Percentiles rank a stretch among this genome's conserved stretches.
phyloP scores from a whole-genome alignment of 2,888 invertebrate species.

The Plebejus melissa region DNA sequence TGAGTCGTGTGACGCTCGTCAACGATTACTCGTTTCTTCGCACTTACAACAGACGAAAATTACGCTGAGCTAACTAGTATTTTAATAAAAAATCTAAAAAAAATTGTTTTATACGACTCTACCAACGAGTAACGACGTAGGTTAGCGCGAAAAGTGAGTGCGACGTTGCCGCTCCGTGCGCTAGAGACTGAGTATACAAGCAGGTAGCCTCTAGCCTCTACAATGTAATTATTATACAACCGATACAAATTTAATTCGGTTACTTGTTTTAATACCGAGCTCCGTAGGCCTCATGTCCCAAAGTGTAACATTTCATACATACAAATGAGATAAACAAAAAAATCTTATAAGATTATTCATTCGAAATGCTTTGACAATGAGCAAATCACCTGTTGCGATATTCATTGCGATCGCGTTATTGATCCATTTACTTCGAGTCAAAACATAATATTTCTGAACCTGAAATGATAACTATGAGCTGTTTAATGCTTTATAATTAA shows the following conservation, averaged over 20 bases:
- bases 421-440: slow-evolving; percentile 13
- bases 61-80: slow-evolving; percentile 41
- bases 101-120: slow-evolving; percentile 56
- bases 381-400: slow-evolving; percentile 24
- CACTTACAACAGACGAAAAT: slow-evolving; percentile 43
- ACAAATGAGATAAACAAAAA: slow-evolving; percentile 2
- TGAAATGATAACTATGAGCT: background rate
- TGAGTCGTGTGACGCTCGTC: slow-evolving; percentile 42
- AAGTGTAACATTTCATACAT: slow-evolving; percentile 28
- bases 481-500: background rate
- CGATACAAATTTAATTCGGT: slow-evolving; percentile 61
- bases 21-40: slow-evolving; percentile 44
- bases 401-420: slow-evolving; percentile 12
- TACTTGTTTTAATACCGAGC: slow-evolving; percentile 46
- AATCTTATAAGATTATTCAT: slow-evolving; percentile 23
- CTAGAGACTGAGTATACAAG: slow-evolving; percentile 64
- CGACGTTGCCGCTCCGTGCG: slow-evolving; percentile 76
- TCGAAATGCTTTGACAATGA: slow-evolving; percentile 19
- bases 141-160: slow-evolving; percentile 69
- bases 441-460: background rate
- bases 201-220: slow-evolving; percentile 56
- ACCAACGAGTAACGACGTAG: slow-evolving; percentile 54
- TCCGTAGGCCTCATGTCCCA: slow-evolving; percentile 64
- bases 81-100: slow-evolving; percentile 48
- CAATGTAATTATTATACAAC: slow-evolving; percentile 66